These are phyloP conservation scores for Lepidocyrtoides sp. DNA, from an alignment of 2,888 invertebrate species.

Conservation along the genomic window DNA sequence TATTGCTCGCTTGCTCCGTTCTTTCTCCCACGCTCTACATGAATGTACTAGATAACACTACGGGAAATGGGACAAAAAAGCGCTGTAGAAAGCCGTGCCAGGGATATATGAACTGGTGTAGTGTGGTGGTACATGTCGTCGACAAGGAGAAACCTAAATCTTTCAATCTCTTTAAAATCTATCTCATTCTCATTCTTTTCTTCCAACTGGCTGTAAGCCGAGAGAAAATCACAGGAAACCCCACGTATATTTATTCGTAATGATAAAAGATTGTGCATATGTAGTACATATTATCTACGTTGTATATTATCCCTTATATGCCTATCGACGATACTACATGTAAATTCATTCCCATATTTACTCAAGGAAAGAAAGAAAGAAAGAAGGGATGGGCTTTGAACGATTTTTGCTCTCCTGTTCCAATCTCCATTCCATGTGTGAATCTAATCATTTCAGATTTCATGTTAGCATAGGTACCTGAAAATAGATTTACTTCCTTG, in stretches of 20 bases:
- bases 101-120: background rate
- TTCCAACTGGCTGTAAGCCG: conserved; percentile 36
- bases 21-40: conserved; percentile 42
- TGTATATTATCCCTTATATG: background rate
- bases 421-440: background rate
- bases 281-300: background rate
- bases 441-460: background rate
- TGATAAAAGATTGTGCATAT: too few relatives aligned
- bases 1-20: background rate
- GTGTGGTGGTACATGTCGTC: conserved; percentile 12
- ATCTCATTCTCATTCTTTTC: conserved; percentile 69
- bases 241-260: background rate
- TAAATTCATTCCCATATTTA: background rate
- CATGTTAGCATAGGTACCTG: background rate
- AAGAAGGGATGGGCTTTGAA: background rate
- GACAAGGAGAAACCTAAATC: conserved; percentile 60
- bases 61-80: conserved; percentile 30
- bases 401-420: conserved; percentile 1
- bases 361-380: background rate
- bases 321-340: background rate
- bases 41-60: conserved; percentile 30
- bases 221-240: conserved; percentile 47
- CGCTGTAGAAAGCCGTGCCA: background rate
- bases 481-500: background rate
- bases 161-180: conserved; percentile 75